Evolutionary conservation across 2,113 vertebrate genomes (phyloP).

Genomic region (Pantherophis guttatus): DNA sequence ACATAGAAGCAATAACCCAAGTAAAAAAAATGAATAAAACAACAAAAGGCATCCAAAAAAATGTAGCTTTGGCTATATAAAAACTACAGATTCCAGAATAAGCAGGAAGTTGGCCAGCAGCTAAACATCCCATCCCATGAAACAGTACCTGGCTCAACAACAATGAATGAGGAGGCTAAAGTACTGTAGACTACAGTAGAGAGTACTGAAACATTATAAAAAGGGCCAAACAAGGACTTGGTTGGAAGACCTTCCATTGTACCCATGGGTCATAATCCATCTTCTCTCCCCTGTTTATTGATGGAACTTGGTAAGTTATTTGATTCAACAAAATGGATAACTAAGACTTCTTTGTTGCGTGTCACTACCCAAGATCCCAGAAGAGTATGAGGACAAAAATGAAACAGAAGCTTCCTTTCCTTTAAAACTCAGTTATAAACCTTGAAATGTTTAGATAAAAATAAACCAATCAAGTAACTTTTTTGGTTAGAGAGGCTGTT

Average conservation of each 20-base stretch:
- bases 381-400: background rate
- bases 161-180: background rate
- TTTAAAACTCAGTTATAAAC: background rate
- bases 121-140: background rate
- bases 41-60: background rate
- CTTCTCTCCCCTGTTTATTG: background rate
- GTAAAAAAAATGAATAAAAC: background rate
- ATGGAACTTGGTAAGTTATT: background rate
- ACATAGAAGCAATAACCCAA: background rate
- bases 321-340: background rate
- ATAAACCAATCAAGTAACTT: background rate
- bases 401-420: background rate
- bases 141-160: background rate
- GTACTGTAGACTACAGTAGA: background rate
- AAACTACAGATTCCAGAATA: background rate
- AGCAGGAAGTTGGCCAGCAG: background rate
- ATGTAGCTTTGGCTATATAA: background rate
- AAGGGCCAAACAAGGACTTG: background rate
- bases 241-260: background rate
- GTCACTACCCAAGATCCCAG: background rate
- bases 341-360: background rate
- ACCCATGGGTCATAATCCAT: background rate
- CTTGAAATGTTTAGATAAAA: background rate
- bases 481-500: background rate
- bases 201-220: background rate